Percentiles rank a stretch among this genome's conserved stretches.
phyloP scores from a whole-genome alignment of 2,113 vertebrate genomes.

The rabbit (Oryctolagus cuniculus) region DNA sequence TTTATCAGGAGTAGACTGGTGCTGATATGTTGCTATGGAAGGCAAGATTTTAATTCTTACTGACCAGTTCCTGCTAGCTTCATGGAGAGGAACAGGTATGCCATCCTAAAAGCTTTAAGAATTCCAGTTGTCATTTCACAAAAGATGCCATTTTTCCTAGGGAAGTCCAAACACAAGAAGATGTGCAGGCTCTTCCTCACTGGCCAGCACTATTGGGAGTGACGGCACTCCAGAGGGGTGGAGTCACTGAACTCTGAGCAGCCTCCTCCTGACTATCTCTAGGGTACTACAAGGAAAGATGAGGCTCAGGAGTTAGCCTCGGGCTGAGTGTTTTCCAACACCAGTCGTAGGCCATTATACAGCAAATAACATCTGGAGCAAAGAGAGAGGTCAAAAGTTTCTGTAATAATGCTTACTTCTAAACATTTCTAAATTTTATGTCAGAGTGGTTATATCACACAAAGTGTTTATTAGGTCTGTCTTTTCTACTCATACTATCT shows the following conservation, averaged over 20 bases:
- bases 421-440: not conserved
- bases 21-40: not conserved
- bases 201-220: not conserved
- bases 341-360: not conserved
- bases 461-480: not conserved
- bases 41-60: not conserved
- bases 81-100: not conserved
- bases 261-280: not conserved
- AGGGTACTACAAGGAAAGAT: not conserved
- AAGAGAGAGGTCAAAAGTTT: not conserved
- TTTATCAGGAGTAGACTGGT: not conserved
- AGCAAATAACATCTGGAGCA: not conserved
- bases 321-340: not conserved
- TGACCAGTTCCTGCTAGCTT: not conserved
- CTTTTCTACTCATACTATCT: not conserved
- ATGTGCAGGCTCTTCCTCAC: not conserved
- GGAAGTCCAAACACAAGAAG: not conserved
- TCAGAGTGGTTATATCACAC: not conserved
- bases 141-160: not conserved
- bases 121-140: not conserved
- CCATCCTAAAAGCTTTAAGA: not conserved
- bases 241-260: accelerated
- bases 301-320: not conserved
- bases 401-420: not conserved
- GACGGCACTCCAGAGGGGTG: not conserved